Base-by-base conservation (phyloP, 2,797 vertebrate species). In the Vespertilio murinus region DNA sequence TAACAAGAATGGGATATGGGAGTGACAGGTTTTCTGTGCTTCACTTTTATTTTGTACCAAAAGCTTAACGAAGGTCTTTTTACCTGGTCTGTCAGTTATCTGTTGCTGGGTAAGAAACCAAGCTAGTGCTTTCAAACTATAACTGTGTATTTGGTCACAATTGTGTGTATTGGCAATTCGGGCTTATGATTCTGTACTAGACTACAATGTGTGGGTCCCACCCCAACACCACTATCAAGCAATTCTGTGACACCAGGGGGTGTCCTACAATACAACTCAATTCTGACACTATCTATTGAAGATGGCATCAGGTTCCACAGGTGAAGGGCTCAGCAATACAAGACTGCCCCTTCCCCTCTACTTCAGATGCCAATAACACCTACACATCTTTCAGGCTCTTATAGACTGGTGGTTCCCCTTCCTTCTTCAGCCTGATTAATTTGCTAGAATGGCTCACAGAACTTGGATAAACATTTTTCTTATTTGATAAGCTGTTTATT, bases 21-120 rank as follows among this genome's bases (percentile, higher is more conserved):
- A 17, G 3, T 64, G 30, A 12, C 20, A 78, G 11, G 5, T 45
- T 89, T 91, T 79, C 47, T 80, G 18, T 49, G 11, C 42, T 87
- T 91, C 17, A 45, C 4, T 87, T 92, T 49, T 78, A 81, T 88
- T 92, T 91, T 81, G 3, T 64, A 47, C 65, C 47, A 90, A 64
- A 90, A 30, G 7, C 67, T 74, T 95, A 79, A 79, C 13, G 30
- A 73, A 69, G 18, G 28, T 73, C 59, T 10, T 84, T 87, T 84
- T 33, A 87, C 4, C 3, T 23, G 54, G 11, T 47, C 6, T 70
- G 22, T 38, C 49, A 35, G 6, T 61, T 35, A 93, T 54, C 14
- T 14, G 30, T 69, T 77, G 25, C 71, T 54, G 8, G 22, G 2
- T 59, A 94, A 84, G n/a, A 80, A 83, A 75, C 16, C 8, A 69